These are phyloP conservation scores for Gymnosoma rotundatum DNA, from an alignment of 2,888 invertebrate species.

Conservation along the genomic window DNA sequence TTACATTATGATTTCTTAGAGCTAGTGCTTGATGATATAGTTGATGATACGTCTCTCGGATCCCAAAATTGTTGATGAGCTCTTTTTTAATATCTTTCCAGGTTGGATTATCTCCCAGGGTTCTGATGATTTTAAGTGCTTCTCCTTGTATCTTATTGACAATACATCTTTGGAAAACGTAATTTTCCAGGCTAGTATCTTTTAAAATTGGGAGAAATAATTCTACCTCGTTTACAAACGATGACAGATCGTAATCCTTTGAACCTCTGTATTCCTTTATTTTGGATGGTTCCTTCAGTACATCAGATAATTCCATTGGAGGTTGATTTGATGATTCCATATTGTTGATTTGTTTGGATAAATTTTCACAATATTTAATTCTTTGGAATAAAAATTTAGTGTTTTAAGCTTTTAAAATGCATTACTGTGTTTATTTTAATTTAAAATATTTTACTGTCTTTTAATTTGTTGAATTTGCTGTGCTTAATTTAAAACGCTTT, in stretches of 20 bases:
- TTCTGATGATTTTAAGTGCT: background rate
- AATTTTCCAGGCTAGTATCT: background rate
- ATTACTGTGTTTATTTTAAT: no score
- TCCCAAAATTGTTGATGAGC: background rate
- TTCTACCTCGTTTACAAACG: background rate
- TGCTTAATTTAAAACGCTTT: no score
- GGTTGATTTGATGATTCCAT: no score
- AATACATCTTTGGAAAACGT: conserved; percentile 4
- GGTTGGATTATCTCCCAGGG: background rate
- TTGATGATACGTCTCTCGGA: background rate
- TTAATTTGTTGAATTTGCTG: no score
- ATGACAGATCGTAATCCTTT: background rate
- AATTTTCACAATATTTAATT: no score
- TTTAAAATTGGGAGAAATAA: background rate
- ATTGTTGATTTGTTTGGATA: no score
- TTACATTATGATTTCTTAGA: conserved; percentile 14
- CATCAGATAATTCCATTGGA: no score
- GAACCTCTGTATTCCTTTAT: conserved; percentile 8
- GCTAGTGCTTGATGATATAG: conserved; percentile 2
- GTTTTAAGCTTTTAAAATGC: no score
- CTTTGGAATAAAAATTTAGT: no score
- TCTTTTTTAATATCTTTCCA: conserved; percentile 4
- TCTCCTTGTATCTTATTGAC: conserved; percentile 9
- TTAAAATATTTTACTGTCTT: no score
- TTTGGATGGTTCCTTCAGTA: no score